These are phyloP conservation scores for Chionis minor DNA, from an alignment of 2,113 vertebrate genomes.

Conservation along the genomic window DNA sequence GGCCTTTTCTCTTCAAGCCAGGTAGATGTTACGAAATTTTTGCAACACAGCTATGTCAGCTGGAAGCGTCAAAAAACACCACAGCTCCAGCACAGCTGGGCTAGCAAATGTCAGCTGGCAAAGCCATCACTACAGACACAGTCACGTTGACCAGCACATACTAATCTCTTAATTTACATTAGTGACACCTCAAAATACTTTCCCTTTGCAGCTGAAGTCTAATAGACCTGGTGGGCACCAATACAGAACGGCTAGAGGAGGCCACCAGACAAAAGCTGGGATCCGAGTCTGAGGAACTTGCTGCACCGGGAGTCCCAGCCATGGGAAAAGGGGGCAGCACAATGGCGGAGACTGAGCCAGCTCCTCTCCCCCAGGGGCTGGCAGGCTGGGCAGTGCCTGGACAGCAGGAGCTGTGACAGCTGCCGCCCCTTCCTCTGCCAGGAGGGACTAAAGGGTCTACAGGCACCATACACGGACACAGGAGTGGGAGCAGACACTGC, in stretches of 20 bases:
- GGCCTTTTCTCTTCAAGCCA: background rate
- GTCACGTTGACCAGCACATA: background rate
- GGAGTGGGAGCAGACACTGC: accelerated
- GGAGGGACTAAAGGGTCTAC: background rate
- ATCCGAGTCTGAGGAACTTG: background rate
- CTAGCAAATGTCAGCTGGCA: background rate
- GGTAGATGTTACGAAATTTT: accelerated
- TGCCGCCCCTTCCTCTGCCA: background rate
- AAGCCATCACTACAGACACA: background rate
- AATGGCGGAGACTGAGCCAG: background rate
- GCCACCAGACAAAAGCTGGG: background rate
- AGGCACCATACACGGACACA: accelerated
- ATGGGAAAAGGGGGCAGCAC: background rate
- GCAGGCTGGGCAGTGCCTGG: accelerated
- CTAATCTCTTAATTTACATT: background rate
- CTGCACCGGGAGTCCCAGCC: background rate
- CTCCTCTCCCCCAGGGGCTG: background rate
- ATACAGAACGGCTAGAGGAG: background rate
- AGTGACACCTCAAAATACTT: background rate
- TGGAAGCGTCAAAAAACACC: background rate
- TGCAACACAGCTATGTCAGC: background rate
- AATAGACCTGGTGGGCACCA: background rate
- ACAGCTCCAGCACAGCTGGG: background rate
- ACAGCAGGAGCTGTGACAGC: background rate
- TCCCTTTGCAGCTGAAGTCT: background rate